phyloP scores from a whole-genome alignment of 2,113 vertebrate species.

The Butorides virescens region DNA sequence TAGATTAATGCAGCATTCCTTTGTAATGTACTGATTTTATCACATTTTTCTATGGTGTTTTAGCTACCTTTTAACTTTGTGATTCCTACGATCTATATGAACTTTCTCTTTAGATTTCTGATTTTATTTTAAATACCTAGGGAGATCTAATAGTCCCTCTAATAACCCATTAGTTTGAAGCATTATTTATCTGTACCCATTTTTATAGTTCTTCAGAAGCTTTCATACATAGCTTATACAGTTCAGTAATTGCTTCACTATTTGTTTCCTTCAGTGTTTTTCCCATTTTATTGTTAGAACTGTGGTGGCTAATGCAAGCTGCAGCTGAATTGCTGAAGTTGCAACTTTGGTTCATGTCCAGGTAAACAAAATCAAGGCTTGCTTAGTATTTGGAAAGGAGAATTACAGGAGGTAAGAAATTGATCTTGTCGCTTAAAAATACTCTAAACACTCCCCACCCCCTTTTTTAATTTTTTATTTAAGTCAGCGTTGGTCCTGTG shows the following conservation, averaged over 20 bases:
- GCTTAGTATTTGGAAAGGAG: not conserved
- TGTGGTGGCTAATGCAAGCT: not conserved
- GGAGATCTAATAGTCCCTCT: not conserved
- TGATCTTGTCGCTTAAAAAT: not conserved
- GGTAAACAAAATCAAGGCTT: not conserved
- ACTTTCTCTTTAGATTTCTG: not conserved
- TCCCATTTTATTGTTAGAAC: not conserved
- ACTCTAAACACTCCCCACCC: fast-evolving
- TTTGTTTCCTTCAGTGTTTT: not conserved
- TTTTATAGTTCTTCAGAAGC: not conserved
- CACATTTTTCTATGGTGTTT: not conserved
- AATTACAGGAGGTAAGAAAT: not conserved
- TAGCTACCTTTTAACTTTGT: not conserved
- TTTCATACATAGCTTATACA: not conserved
- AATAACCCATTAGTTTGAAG: not conserved
- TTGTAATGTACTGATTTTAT: not conserved
- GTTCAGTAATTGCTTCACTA: not conserved
- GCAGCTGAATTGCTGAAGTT: not conserved
- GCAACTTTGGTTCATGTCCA: not conserved
- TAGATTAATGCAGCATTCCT: not conserved
- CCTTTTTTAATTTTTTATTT: not conserved
- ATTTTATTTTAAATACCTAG: not conserved
- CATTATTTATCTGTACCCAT: not conserved
- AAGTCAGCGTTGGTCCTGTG: not conserved
- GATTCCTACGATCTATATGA: not conserved